These are phyloP conservation scores for Ceratina calcarata DNA, from an alignment of 1,140 invertebrate genomes.

Conservation along the genomic window DNA sequence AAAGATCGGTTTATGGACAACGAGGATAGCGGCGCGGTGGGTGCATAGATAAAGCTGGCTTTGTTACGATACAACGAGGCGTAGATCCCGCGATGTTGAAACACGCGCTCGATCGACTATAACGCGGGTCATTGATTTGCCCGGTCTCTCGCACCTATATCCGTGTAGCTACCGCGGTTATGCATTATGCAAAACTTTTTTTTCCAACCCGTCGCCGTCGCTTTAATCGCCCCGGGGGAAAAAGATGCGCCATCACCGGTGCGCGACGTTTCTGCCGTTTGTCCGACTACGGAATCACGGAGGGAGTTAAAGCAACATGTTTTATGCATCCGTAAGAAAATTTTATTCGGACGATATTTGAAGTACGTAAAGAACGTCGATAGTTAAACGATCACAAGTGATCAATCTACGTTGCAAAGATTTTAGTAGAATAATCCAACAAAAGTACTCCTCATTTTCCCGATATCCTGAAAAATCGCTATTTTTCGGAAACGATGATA, in stretches of 20 bases:
- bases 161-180: conserved; percentile 42
- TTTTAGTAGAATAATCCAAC: too few species aligned
- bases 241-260: background rate
- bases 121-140: conserved; percentile 63
- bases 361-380: too few species aligned
- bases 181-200: conserved; percentile 63
- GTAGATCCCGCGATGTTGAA: conserved; percentile 57
- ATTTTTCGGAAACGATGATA: too few species aligned
- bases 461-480: too few species aligned
- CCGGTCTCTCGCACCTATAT: conserved; percentile 46
- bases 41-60: conserved; percentile 19
- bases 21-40: background rate
- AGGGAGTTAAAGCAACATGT: too few species aligned
- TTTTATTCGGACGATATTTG: too few species aligned
- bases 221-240: background rate
- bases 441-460: too few species aligned
- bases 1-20: conserved; percentile 7
- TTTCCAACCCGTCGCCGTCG: conserved; percentile 23
- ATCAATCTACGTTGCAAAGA: too few species aligned
- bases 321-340: too few species aligned
- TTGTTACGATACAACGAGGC: conserved; percentile 39
- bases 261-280: conserved; percentile 4
- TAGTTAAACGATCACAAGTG: too few species aligned
- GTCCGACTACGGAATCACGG: background rate
- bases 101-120: conserved; percentile 53